Conservation (phyloP, 30 jellyfish, hydroid and myxozoan genomes). For the Hydra vulgaris region DNA sequence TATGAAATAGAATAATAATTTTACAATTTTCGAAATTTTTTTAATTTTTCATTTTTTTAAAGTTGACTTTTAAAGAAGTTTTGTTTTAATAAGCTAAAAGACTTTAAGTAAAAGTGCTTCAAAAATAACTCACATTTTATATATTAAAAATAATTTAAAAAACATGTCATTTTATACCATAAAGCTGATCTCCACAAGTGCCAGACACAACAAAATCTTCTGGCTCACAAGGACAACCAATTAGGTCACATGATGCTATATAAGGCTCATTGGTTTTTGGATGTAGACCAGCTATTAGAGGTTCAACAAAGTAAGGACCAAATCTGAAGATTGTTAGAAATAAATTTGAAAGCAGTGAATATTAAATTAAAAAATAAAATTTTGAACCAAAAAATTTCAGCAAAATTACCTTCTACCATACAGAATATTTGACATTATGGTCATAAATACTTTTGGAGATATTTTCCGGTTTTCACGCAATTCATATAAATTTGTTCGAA, state of each 20-base stretch:
- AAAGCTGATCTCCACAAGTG: conserved; percentile 76
- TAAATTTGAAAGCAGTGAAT: not conserved
- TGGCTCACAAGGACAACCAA: conserved; percentile 83
- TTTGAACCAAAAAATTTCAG: no score
- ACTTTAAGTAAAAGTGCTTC: no score
- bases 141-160: no score
- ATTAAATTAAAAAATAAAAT: no score
- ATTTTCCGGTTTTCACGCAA: conserved; percentile 58
- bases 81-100: no score
- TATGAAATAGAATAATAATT: no score
- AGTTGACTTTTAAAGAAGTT: no score
- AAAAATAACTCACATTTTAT: no score
- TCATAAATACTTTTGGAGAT: conserved; percentile 67
- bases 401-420: conserved; percentile 79
- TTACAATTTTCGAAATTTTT: no score
- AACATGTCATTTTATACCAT: no score
- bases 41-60: no score
- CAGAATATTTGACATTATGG: conserved; percentile 59
- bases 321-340: conserved; percentile 28
- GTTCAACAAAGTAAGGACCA: conserved; percentile 95
- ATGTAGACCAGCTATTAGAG: conserved; percentile 82
- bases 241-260: conserved; percentile 83
- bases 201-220: conserved; percentile 93
- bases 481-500: conserved; percentile 58
- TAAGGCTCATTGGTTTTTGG: conserved; percentile 79